Evolutionary conservation across 2,888 invertebrate species (phyloP).

Genomic region (Lymantria monacha): DNA sequence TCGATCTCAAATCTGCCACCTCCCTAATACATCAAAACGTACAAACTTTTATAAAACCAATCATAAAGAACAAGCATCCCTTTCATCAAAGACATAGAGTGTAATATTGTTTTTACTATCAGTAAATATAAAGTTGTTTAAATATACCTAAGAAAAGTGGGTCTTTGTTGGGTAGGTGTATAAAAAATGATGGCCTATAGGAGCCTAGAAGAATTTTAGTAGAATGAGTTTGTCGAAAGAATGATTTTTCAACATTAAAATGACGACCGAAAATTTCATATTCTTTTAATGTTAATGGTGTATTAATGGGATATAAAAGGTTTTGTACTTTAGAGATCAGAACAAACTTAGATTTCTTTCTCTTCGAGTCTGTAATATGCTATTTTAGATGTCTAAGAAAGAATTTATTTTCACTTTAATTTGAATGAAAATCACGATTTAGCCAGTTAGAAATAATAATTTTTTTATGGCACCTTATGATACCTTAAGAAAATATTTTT

Average conservation of each 20-base stretch:
- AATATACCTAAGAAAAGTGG: conserved; percentile 45
- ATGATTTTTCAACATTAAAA: conserved; percentile 37
- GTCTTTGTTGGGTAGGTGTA: conserved; percentile 57
- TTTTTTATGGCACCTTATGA: too few relatives aligned
- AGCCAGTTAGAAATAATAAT: too few relatives aligned
- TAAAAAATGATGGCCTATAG: conserved; percentile 54
- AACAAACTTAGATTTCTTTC: neutral
- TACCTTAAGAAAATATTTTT: too few relatives aligned
- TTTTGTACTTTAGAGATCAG: neutral
- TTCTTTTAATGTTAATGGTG: neutral
- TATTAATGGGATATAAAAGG: conserved; percentile 3
- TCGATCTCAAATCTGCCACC: conserved; percentile 36
- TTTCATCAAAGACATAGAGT: conserved; percentile 5
- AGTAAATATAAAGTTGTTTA: conserved; percentile 21
- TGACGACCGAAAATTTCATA: conserved; percentile 13
- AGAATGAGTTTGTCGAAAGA: conserved; percentile 30
- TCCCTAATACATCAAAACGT: conserved; percentile 33
- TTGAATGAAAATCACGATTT: too few relatives aligned
- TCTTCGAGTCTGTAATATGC: too few relatives aligned
- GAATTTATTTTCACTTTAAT: too few relatives aligned
- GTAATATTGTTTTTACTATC: neutral
- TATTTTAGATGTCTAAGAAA: too few relatives aligned
- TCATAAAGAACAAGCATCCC: conserved; percentile 1
- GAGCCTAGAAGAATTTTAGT: conserved; percentile 37
- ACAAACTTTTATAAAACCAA: conserved; percentile 15